Conservation (phyloP, 2,888 invertebrate genomes). For the Scrobipalpa atriplicella region DNA sequence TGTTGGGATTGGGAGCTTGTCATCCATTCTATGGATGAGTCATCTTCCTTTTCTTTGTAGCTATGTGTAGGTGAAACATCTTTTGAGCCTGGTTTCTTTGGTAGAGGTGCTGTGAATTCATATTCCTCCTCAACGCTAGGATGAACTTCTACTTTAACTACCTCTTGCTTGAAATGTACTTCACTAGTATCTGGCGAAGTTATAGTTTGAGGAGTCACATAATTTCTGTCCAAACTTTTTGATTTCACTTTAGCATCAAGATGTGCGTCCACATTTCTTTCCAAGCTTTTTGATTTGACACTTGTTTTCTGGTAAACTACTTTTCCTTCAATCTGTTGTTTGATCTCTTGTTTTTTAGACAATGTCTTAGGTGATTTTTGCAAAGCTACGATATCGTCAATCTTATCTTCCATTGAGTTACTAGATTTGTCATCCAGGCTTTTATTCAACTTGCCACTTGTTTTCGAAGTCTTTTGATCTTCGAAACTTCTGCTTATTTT, state of each 20-base stretch:
- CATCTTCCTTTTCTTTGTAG: slow-evolving; percentile 72
- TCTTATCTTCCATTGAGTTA: slow-evolving; percentile 84
- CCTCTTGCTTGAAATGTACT: slow-evolving; percentile 76
- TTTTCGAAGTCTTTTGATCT: slow-evolving; percentile 81
- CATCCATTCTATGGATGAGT: slow-evolving; percentile 77
- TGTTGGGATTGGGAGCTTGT: slow-evolving; percentile 67
- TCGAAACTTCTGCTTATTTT: slow-evolving; percentile 85
- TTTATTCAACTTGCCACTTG: slow-evolving; percentile 82
- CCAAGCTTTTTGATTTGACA: slow-evolving; percentile 86
- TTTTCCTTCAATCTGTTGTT: slow-evolving; percentile 85
- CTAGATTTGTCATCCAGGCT: slow-evolving; percentile 85
- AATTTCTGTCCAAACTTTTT: slow-evolving; percentile 86
- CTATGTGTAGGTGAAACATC: slow-evolving; percentile 68
- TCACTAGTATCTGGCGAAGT: slow-evolving; percentile 60
- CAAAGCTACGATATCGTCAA: slow-evolving; percentile 80
- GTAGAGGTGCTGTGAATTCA: slow-evolving; percentile 35
- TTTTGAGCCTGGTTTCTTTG: slow-evolving; percentile 37
- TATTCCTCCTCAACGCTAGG: slow-evolving; percentile 59
- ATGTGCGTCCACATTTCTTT: slow-evolving; percentile 84
- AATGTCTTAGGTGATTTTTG: slow-evolving; percentile 84
- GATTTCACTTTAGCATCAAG: slow-evolving; percentile 83
- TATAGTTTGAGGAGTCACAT: slow-evolving; percentile 71
- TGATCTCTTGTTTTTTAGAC: slow-evolving; percentile 83
- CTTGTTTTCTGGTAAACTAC: slow-evolving; percentile 84
- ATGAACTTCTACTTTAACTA: slow-evolving; percentile 77